Percentiles rank a stretch among this genome's conserved stretches.
phyloP scores from a whole-genome alignment of 2,113 vertebrate genomes.

The Trichomycterus rosablanca region DNA sequence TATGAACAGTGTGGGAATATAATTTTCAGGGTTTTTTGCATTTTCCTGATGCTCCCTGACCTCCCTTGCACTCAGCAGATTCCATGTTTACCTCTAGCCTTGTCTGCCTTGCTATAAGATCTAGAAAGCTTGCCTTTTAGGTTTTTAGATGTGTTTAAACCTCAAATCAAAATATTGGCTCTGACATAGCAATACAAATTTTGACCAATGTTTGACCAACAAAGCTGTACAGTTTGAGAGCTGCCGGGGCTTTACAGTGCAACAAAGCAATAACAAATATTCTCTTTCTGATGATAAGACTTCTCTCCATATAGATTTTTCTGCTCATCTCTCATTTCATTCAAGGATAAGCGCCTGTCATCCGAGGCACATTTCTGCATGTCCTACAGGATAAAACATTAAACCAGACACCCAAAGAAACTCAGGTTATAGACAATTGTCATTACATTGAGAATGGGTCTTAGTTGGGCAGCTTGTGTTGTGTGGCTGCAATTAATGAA shows the following conservation, averaged over 20 bases:
- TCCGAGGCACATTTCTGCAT: slow-evolving; percentile 1
- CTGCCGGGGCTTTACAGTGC: slow-evolving; percentile 35
- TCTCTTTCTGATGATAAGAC: slow-evolving; percentile 31
- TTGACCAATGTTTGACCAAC: slow-evolving; percentile 48
- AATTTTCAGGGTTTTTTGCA: no score
- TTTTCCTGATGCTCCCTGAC: slow-evolving; percentile 4
- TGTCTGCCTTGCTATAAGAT: slow-evolving; percentile 19
- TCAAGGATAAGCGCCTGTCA: slow-evolving; percentile 1
- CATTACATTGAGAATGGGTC: not conserved
- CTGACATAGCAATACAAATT: slow-evolving; percentile 44
- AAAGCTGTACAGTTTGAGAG: not conserved
- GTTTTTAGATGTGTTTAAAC: slow-evolving; percentile 38
- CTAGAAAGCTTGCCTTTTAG: slow-evolving; percentile 14
- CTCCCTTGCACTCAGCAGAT: slow-evolving; percentile 3
- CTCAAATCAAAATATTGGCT: slow-evolving; percentile 49
- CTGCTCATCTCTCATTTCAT: slow-evolving; percentile 18
- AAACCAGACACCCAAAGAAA: slow-evolving; percentile 1
- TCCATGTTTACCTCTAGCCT: not conserved
- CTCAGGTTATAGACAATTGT: not conserved
- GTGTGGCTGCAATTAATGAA: not conserved
- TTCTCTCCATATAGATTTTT: slow-evolving; percentile 20
- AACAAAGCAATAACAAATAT: slow-evolving; percentile 48
- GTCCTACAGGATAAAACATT: slow-evolving; percentile 2
- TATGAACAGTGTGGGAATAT: not conserved
- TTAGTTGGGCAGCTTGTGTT: slow-evolving; percentile 2